Base-by-base conservation (phyloP, 2,888 invertebrate species). In the Invenusta paracnida region DNA sequence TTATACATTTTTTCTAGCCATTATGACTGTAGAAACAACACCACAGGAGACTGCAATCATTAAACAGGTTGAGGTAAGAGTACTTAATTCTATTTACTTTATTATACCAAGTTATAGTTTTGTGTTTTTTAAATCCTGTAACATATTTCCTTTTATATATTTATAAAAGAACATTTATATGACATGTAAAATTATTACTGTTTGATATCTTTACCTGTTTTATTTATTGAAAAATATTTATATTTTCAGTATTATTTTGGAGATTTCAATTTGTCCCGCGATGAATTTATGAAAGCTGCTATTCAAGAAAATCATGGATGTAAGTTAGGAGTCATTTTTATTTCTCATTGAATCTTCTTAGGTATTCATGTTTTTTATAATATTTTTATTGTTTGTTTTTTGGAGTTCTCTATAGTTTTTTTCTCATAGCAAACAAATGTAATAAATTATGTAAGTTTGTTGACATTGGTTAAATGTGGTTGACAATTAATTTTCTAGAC, bases 231-330 rank as follows among this genome's bases (percentile, higher is more conserved):
- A n/a, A n/a, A n/a, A n/a, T n/a, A n/a, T n/a, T n/a, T n/a, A n/a
- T n/a, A n/a, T 89, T 92, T 88, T 88, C 90, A 94, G 94, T 94
- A 93, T 89, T 94, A 93, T 90, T 95, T 95, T 93, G 97, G 98
- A 83, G 96, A 99, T 91, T 93, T 95, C 1, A 99, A 99, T 92
- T 93, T 99, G 84, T 94, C 95, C 0, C 94, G 95, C 87, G 98
- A 99, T 91, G 96, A 95, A 91, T 99, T 98, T 91, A 93, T 99
- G n/a, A 94, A 94, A 89, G 95, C 95, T 87, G 95, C 96, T 92
- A 94, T 95, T 0, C 94, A 94, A 88, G 93, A 95, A 88, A 95
- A 96, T 88, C 95, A 96, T 85, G 98, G 93, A 87, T 93, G 93
- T 93, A 90, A 82, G 82, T 82, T n/a, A n/a, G n/a, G 11, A 11